These are phyloP conservation scores for Yasuhikotakia modesta DNA, from an alignment of 2,797 vertebrate species.

Conservation along the genomic window DNA sequence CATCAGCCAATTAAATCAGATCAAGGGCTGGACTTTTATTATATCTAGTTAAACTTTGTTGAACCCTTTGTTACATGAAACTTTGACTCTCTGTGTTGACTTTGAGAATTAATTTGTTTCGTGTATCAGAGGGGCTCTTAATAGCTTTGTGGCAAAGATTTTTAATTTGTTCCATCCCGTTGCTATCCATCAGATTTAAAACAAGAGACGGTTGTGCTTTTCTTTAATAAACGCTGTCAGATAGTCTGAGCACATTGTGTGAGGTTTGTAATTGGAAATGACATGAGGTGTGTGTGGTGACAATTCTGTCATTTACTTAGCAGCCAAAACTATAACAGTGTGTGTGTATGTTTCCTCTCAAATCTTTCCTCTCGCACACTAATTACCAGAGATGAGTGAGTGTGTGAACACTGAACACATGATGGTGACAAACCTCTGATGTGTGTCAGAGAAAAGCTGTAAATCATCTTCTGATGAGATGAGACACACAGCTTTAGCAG, in stretches of 20 bases:
- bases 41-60: too few species aligned
- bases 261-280: constrained; percentile 16
- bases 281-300: constrained; percentile 28
- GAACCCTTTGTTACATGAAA: not conserved
- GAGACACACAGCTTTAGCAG: too few species aligned
- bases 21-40: not conserved
- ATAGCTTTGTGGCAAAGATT: not conserved
- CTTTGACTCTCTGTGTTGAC: not conserved
- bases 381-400: too few species aligned
- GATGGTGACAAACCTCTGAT: too few species aligned
- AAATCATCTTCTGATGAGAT: too few species aligned
- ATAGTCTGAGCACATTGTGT: constrained; percentile 12
- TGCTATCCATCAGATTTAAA: constrained; percentile 5
- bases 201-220: constrained; percentile 2
- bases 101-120: constrained; percentile 23
- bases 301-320: too few species aligned
- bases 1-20: not conserved
- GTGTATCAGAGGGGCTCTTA: not conserved
- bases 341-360: too few species aligned
- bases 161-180: constrained; percentile 1
- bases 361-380: too few species aligned
- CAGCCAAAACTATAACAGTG: too few species aligned
- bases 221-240: constrained; percentile 35
- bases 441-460: too few species aligned
- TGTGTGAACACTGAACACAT: too few species aligned